Evolutionary conservation across 2,888 invertebrate species (phyloP), one percentile per base, ranked within the genome.

Genomic region (Brassicogethes aeneus): DNA sequence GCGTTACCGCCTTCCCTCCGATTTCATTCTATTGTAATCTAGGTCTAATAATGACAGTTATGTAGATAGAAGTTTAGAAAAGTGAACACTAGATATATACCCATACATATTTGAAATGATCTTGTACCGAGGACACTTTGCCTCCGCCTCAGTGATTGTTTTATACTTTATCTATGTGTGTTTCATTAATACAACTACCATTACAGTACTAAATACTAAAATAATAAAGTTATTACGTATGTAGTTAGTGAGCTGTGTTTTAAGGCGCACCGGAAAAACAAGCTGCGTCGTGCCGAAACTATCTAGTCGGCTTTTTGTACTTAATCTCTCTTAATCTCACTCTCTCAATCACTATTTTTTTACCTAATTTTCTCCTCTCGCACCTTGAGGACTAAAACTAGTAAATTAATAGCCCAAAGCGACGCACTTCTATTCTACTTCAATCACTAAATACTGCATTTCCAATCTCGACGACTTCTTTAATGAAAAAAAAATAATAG

Each of bases 221-320:
- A n/a, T n/a, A n/a, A n/a, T 57, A 48, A 57, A 56, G 50, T 48
- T 51, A 48, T 50, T 60, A 62, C 54, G 54, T 64, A 64, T 57
- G 53, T 64, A 62, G 59, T 45, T 58, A 59, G 55, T 64, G 60
- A 64, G 62, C 60, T 68, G 66, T 66, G 66, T 65, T 62, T 62
- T 62, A 62, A 60, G 64, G 62, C 52, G 53, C 46, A 51, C 48
- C 51, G 47, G 50, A 47, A 43, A 44, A 50, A 54, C 52, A 53
- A 51, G 48, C 47, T 42, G 41, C 47, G 43, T 43, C 43, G 14
- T 13, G 32, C 32, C 55, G 45, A 42, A n/a, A 36, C 16, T 33
- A 42, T 44, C 44, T 50, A 48, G 48, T 51, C 46, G 47, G 51
- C 50, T 44, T 7, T 39, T 43, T 45, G 54, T 55, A 55, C 55